Base-by-base conservation (phyloP, 2,888 invertebrate genomes). In the Pristionchus mayeri region DNA sequence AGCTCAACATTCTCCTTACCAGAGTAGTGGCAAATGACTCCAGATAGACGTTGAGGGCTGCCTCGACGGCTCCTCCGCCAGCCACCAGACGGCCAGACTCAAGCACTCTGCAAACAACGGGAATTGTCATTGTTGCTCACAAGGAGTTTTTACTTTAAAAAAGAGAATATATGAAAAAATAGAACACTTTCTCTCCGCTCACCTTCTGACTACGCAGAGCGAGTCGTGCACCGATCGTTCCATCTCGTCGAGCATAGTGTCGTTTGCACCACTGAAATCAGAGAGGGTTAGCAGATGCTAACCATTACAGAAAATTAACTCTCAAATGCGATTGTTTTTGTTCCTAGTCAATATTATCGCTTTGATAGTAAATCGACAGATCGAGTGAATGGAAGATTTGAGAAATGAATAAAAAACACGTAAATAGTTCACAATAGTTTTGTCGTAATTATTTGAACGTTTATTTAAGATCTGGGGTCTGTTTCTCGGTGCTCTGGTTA, bases 161-260 rank as follows among this genome's bases (percentile, higher is more conserved):
- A n/a, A n/a, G n/a, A n/a, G n/a, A n/a, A n/a, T n/a, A n/a, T n/a
- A n/a, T n/a, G n/a, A n/a, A n/a, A n/a, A n/a, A n/a, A n/a, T n/a
- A n/a, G n/a, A n/a, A n/a, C n/a, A n/a, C n/a, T n/a, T n/a, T n/a
- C 7, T 13, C 11, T 18, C 50, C 9, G 11, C 99, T 95, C 54
- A 84, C 71, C 71, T 63, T 30, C 97, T 97, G 48, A 99, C 97
- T 2, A 97, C 98, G 93, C 98, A 98, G 80, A 99, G 95, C 11
- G 99, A 96, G 94, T 99, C 99, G 94, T 99, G 99, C 40, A 99
- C 95, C 0, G 98, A 98, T 40, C 99, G 95, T 94, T 99, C 99
- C 98, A 99, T 98, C 95, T 99, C 99, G 94, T 99, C 99, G 93
- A 98, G 97, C 95, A 98, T 98, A 93, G 96, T 97, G 94, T 99